Conservation (phyloP, 2,888 invertebrate genomes). For the Muscina levida region DNA sequence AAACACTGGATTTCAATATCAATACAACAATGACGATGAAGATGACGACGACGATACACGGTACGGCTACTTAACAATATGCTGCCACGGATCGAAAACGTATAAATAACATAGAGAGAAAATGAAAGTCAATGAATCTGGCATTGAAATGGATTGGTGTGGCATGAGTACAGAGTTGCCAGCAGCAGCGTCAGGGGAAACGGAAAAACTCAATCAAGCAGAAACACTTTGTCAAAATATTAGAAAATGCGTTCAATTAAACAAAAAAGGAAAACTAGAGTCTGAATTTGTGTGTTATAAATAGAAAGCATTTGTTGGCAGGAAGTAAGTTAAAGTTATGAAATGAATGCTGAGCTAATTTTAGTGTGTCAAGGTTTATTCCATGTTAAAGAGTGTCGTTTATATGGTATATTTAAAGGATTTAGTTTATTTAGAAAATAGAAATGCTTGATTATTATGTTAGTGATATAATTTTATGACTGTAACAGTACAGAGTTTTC, state of each 20-base stretch:
- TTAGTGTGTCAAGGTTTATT: not conserved
- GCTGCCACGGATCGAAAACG: constrained; percentile 9
- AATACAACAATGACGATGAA: too few relatives aligned
- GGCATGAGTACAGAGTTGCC: too few relatives aligned
- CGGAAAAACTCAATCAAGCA: constrained; percentile 50
- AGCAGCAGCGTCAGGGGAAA: constrained; percentile 21
- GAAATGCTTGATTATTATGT: too few relatives aligned
- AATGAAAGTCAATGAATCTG: constrained; percentile 49
- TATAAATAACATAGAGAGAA: constrained; percentile 12
- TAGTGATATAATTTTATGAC: too few relatives aligned
- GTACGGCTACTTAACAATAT: constrained; percentile 50
- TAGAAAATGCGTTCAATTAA: not conserved
- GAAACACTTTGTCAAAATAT: constrained; percentile 31
- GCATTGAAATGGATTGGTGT: not conserved
- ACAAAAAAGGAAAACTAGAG: not conserved
- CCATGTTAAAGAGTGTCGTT: too few relatives aligned
- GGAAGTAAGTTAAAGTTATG: not conserved
- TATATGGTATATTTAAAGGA: too few relatives aligned
- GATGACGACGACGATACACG: too few relatives aligned
- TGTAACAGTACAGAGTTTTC: too few relatives aligned
- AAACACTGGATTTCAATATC: constrained; percentile 47
- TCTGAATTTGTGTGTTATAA: not conserved
- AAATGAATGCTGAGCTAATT: not conserved
- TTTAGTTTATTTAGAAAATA: too few relatives aligned
- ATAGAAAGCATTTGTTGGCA: not conserved